phyloP scores from a whole-genome alignment of 2,113 vertebrate species.

The Aegotheles bennettii region DNA sequence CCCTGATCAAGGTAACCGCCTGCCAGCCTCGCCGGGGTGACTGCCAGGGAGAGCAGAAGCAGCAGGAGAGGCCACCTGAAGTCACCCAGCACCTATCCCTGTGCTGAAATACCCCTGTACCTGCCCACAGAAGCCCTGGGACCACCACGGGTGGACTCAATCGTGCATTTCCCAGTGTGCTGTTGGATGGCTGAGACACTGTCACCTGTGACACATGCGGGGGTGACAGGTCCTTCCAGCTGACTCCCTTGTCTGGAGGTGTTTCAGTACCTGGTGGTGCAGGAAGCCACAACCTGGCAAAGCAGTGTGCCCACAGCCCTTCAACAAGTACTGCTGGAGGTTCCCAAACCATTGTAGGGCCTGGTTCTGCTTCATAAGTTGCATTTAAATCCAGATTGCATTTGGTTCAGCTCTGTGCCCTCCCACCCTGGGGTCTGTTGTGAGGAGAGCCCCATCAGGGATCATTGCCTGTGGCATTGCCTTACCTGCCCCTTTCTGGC shows the following conservation, averaged over 20 bases:
- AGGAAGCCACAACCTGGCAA: neutral
- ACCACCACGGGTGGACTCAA: accelerated
- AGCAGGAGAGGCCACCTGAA: neutral
- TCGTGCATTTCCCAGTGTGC: neutral
- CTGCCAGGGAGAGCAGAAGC: neutral
- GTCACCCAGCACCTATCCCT: neutral
- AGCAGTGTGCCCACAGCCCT: neutral
- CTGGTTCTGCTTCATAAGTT: neutral
- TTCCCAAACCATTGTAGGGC: neutral
- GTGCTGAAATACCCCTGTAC: neutral
- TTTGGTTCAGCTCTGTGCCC: neutral
- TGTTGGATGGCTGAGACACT: neutral
- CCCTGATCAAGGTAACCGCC: constrained; percentile 82
- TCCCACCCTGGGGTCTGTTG: neutral
- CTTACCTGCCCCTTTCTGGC: neutral
- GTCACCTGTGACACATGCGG: neutral
- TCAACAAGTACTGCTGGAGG: neutral
- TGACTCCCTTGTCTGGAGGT: neutral
- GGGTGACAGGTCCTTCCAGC: neutral
- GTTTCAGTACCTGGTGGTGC: neutral
- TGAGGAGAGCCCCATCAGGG: neutral
- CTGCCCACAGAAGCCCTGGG: neutral
- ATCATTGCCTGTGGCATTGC: neutral
- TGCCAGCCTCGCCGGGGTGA: accelerated
- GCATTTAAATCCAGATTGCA: neutral